Percentiles rank a stretch among this genome's conserved stretches.
Evolutionary conservation across 2,797 vertebrate genomes (phyloP).

Genomic region (Myiotriccus ornatus): DNA sequence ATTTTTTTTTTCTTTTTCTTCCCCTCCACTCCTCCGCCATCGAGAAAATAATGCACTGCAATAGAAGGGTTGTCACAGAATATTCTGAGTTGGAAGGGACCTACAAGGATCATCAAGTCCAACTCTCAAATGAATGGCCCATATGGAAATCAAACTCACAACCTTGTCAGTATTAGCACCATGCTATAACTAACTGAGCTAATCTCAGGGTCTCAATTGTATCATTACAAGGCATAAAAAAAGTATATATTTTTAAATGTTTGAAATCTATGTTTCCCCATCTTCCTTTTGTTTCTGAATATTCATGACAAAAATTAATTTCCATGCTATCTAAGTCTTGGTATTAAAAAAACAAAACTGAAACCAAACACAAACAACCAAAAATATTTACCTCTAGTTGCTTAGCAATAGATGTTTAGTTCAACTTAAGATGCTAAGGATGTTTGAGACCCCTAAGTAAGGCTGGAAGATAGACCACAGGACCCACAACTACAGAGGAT

Average conservation of each 20-base stretch:
- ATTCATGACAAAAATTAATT: background rate
- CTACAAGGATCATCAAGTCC: background rate
- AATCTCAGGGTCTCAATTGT: background rate
- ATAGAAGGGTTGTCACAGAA: background rate
- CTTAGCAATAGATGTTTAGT: background rate
- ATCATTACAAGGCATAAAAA: background rate
- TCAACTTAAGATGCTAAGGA: background rate
- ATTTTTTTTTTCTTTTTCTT: too few relatives aligned
- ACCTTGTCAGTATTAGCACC: background rate
- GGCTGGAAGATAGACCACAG: background rate
- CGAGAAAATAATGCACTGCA: background rate
- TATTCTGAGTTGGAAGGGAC: background rate
- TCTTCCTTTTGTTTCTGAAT: background rate
- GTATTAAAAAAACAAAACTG: background rate
- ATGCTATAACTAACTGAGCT: background rate
- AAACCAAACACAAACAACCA: background rate
- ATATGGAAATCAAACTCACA: background rate
- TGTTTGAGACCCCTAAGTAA: background rate
- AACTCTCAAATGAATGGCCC: background rate
- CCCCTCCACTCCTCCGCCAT: fast-evolving
- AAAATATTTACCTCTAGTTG: background rate
- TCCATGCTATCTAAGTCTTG: background rate
- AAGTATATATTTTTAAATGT: background rate
- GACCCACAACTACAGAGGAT: background rate
- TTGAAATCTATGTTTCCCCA: background rate